Evolutionary conservation across 1,140 invertebrate species (phyloP).

Genomic region (Ctenoplectra terminalis): DNA sequence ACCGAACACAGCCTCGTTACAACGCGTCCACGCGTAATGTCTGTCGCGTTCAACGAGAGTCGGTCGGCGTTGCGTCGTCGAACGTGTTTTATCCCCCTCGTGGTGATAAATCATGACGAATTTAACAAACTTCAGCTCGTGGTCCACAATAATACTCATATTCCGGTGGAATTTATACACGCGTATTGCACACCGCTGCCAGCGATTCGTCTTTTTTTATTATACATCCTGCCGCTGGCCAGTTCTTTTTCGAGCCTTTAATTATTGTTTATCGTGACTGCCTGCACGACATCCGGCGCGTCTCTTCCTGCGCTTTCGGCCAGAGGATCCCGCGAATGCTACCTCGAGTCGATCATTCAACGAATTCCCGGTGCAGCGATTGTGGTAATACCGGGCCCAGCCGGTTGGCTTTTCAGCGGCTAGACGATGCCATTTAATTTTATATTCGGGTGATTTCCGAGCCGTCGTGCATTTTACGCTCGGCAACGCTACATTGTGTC

Average conservation of each 20-base stretch:
- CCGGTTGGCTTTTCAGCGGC: not conserved
- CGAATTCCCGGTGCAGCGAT: not conserved
- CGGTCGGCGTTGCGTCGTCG: constrained; percentile 49
- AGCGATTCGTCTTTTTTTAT: constrained; percentile 37
- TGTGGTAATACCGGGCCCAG: not conserved
- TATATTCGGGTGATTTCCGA: constrained; percentile 6
- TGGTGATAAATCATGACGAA: constrained; percentile 60
- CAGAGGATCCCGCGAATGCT: not conserved
- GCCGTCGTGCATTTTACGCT: not conserved
- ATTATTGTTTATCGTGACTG: constrained; percentile 64
- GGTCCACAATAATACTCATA: constrained; percentile 62
- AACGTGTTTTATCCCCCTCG: constrained; percentile 63
- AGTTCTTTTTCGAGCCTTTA: constrained; percentile 34
- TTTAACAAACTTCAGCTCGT: constrained; percentile 62
- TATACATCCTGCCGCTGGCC: not conserved
- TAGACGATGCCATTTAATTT: constrained; percentile 4
- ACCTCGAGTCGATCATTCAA: constrained; percentile 42
- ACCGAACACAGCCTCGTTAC: constrained; percentile 16
- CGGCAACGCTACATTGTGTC: not conserved
- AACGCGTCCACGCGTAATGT: constrained; percentile 40
- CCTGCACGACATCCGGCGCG: not conserved
- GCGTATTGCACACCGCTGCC: constrained; percentile 16
- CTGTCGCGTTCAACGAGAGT: constrained; percentile 36
- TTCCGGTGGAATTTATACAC: constrained; percentile 57
- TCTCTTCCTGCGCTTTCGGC: not conserved